Conservation (phyloP, 2,113 vertebrate genomes). For the Danio rerio region DNA sequence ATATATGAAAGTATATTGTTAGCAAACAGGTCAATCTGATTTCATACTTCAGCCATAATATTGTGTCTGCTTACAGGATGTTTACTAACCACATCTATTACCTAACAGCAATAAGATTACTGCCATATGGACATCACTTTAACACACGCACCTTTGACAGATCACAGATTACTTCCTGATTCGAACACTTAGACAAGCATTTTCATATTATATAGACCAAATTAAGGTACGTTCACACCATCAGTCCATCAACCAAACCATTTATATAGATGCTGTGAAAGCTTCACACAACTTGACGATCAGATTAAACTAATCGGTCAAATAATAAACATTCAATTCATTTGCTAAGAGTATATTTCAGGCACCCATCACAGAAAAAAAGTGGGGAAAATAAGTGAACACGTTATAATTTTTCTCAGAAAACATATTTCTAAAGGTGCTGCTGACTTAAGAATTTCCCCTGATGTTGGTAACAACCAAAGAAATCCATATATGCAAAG, state of each 20-base stretch:
- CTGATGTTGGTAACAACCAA: too few relatives aligned
- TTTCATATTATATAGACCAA: not conserved
- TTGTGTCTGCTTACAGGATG: not conserved
- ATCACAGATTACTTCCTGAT: not conserved
- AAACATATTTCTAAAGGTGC: too few relatives aligned
- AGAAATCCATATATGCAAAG: too few relatives aligned
- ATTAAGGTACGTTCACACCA: too few relatives aligned
- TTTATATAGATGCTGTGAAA: too few relatives aligned
- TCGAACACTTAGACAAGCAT: not conserved
- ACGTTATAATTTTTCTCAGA: too few relatives aligned
- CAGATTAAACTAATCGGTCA: not conserved
- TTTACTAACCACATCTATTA: not conserved
- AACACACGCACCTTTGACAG: not conserved
- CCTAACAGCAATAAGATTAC: not conserved
- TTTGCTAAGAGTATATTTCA: not conserved
- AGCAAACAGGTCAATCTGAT: not conserved
- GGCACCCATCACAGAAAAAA: not conserved
- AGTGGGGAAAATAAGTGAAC: too few relatives aligned
- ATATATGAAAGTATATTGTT: not conserved
- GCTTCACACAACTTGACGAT: not conserved
- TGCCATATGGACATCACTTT: not conserved
- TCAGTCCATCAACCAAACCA: too few relatives aligned
- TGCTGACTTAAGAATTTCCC: too few relatives aligned
- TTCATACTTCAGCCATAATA: too few relatives aligned
- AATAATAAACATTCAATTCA: not conserved